phyloP scores from a whole-genome alignment of 2,888 invertebrate genomes.

The Lepidonotus clava region DNA sequence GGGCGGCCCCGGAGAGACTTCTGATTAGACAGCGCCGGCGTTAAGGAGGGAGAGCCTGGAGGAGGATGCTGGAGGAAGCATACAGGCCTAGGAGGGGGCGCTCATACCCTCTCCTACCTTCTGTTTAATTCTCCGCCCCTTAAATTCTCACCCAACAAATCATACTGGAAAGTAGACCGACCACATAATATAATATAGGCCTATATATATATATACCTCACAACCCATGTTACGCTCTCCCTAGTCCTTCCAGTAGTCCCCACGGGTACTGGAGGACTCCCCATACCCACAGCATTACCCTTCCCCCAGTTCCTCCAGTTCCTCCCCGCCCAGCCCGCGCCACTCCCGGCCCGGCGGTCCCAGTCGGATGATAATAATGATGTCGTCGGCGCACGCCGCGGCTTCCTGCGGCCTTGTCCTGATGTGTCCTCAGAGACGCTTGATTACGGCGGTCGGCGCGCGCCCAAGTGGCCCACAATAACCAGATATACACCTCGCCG shows the following conservation, averaged over 20 bases:
- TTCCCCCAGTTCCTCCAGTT: background rate
- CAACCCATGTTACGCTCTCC: too few species aligned
- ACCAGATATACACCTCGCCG: slow-evolving; percentile 23
- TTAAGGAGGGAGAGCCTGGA: slow-evolving; percentile 32
- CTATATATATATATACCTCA: too few species aligned
- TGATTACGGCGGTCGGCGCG: slow-evolving; percentile 6
- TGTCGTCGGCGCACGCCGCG: slow-evolving; percentile 9
- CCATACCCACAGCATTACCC: background rate
- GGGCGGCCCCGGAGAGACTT: slow-evolving; percentile 10
- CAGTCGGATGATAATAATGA: slow-evolving; percentile 38
- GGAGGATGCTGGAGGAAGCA: background rate
- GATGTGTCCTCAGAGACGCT: slow-evolving; percentile 50
- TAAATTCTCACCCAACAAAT: too few species aligned
- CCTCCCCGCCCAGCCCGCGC: background rate
- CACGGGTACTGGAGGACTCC: too few species aligned
- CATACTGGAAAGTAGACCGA: too few species aligned
- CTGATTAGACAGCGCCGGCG: background rate
- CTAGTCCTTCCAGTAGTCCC: too few species aligned
- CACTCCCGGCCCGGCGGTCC: background rate
- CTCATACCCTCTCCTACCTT: background rate
- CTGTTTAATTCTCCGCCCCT: slow-evolving; percentile 15
- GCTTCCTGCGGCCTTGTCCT: slow-evolving; percentile 13
- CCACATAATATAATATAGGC: too few species aligned
- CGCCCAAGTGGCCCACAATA: slow-evolving; percentile 33
- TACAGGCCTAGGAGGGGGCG: background rate